phyloP scores from a whole-genome alignment of 2,797 vertebrate species.

The Gallinago solitaria region DNA sequence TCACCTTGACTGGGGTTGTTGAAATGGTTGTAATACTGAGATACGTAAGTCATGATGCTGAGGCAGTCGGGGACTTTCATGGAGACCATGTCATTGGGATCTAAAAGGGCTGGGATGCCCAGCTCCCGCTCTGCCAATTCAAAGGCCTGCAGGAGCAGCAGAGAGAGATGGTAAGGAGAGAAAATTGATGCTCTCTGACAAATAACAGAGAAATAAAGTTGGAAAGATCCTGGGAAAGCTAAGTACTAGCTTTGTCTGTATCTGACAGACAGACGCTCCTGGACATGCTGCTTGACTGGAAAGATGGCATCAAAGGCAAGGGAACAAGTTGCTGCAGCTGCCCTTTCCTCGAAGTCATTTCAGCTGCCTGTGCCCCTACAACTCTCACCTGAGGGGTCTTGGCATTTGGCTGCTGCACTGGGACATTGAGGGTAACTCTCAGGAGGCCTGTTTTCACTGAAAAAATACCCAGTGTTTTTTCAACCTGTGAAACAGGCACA shows the following conservation, averaged over 20 bases:
- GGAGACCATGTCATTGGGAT: slow-evolving; percentile 96
- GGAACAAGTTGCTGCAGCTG: not conserved
- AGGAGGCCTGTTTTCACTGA: not conserved
- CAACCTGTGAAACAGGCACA: not conserved
- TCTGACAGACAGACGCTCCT: not conserved
- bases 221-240: not conserved
- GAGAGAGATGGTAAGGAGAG: not conserved
- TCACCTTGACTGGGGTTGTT: slow-evolving; percentile 78
- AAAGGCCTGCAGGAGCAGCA: slow-evolving; percentile 77
- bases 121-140: slow-evolving; percentile 92
- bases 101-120: slow-evolving; percentile 94
- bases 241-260: not conserved
- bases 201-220: not conserved
- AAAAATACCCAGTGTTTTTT: rapidly evolving
- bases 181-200: not conserved
- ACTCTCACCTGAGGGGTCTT: not conserved
- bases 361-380: not conserved
- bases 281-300: not conserved
- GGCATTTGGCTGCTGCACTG: not conserved
- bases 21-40: slow-evolving; percentile 97
- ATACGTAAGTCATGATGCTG: slow-evolving; percentile 97
- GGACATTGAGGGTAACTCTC: not conserved
- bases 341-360: not conserved
- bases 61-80: slow-evolving; percentile 96
- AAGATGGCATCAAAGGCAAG: not conserved